A percentile compares a stretch with the other conserved stretches of the same genome.
These are phyloP conservation scores for Hypomecis punctinalis DNA, from an alignment of 2,888 invertebrate species.

Conservation along the genomic window DNA sequence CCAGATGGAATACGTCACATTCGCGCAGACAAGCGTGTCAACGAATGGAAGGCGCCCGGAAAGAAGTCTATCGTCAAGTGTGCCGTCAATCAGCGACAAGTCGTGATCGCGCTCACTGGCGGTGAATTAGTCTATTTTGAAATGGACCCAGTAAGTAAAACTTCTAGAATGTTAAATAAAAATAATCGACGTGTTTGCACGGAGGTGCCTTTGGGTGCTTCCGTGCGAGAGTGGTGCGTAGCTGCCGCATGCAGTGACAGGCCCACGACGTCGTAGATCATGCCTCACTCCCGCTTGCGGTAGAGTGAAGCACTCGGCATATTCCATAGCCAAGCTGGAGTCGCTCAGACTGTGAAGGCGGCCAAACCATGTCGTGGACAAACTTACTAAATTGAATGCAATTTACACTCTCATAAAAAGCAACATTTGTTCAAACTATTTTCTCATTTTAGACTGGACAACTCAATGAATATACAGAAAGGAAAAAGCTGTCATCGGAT, in stretches of 20 bases:
- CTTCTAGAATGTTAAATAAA: slow-evolving; percentile 10
- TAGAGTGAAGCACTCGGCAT: slow-evolving; percentile 86
- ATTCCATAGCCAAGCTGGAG: slow-evolving; percentile 91
- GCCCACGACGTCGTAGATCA: slow-evolving; percentile 88
- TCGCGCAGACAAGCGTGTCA: slow-evolving; percentile 98
- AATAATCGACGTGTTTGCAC: slow-evolving; percentile 71
- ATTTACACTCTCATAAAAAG: slow-evolving; percentile 12
- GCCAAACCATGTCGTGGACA: slow-evolving; percentile 90
- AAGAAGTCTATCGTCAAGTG: slow-evolving; percentile 98
- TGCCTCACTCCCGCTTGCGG: slow-evolving; percentile 78
- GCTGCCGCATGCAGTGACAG: slow-evolving; percentile 81
- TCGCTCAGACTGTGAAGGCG: slow-evolving; percentile 87
- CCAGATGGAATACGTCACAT: slow-evolving; percentile 99
- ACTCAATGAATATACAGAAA: slow-evolving; percentile 98
- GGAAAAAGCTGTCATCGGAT: slow-evolving; percentile 98
- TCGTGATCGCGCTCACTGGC: slow-evolving; percentile 98
- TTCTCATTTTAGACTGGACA: slow-evolving; percentile 93
- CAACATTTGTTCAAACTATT: slow-evolving; percentile 31
- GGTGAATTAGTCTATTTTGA: slow-evolving; percentile 99
- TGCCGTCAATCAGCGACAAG: slow-evolving; percentile 99
- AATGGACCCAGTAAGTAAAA: slow-evolving; percentile 96
- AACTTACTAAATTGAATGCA: slow-evolving; percentile 34
- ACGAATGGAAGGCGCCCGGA: slow-evolving; percentile 99
- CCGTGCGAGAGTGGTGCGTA: slow-evolving; percentile 75
- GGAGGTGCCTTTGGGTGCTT: slow-evolving; percentile 62